These are phyloP conservation scores for Platycheirus albimanus DNA, from an alignment of 2,888 invertebrate genomes.

Conservation along the genomic window DNA sequence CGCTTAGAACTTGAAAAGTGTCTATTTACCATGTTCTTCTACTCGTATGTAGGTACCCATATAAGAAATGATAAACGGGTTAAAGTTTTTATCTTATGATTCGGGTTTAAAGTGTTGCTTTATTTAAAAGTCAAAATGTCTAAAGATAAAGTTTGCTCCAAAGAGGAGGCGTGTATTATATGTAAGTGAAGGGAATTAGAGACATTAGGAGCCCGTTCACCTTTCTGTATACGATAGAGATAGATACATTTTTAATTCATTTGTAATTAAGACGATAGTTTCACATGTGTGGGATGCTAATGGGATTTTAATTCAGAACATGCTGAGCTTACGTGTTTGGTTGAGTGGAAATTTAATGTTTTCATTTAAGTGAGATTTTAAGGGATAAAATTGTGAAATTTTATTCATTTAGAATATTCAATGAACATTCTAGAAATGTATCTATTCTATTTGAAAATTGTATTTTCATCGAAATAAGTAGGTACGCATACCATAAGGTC, in stretches of 20 bases:
- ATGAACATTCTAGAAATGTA: no score
- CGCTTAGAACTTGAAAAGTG: slow-evolving; percentile 37
- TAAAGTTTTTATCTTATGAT: slow-evolving; percentile 53
- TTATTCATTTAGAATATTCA: no score
- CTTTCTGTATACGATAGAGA: neutral
- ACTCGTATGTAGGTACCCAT: no score
- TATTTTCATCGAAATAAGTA: slow-evolving; percentile 9
- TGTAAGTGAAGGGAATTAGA: slow-evolving; percentile 22
- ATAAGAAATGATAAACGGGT: slow-evolving; percentile 40
- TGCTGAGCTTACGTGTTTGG: neutral
- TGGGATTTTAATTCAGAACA: slow-evolving; percentile 46
- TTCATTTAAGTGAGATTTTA: neutral
- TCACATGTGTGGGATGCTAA: slow-evolving; percentile 53
- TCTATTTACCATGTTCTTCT: slow-evolving; percentile 1
- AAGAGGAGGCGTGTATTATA: neutral
- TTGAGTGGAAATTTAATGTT: slow-evolving; percentile 1
- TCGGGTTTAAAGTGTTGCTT: slow-evolving; percentile 36
- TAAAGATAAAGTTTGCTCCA: slow-evolving; percentile 15
- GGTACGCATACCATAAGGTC: slow-evolving; percentile 3
- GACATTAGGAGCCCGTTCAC: slow-evolving; percentile 33
- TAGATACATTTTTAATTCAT: slow-evolving; percentile 12
- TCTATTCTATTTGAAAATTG: no score
- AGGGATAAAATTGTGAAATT: neutral
- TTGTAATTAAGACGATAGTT: slow-evolving; percentile 58
- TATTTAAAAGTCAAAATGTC: slow-evolving; percentile 46